Evolutionary conservation across 2,797 vertebrate genomes (phyloP).

Genomic region (Pseudopleuronectes americanus): DNA sequence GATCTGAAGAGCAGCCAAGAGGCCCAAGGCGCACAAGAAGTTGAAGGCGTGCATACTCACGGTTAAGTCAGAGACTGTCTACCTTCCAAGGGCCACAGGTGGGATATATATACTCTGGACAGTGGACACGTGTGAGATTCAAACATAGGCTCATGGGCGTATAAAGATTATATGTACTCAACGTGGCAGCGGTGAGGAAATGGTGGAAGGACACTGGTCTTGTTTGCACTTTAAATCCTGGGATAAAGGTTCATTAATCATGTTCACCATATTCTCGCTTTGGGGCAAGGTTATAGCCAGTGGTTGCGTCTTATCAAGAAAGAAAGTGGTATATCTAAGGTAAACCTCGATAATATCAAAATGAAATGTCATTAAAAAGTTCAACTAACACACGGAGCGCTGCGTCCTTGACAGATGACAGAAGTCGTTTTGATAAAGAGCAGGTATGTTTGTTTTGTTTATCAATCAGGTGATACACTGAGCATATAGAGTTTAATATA

Average conservation of each 20-base stretch:
- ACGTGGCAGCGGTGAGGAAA: conserved; percentile 15
- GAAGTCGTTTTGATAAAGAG: not conserved
- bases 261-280: not conserved
- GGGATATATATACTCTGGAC: conserved; percentile 29
- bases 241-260: not conserved
- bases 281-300: not conserved
- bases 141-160: conserved; percentile 29
- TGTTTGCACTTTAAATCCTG: not conserved
- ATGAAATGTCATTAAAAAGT: not conserved
- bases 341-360: conserved; percentile 15
- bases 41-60: conserved; percentile 4
- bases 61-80: not conserved
- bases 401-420: not conserved
- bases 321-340: conserved; percentile 15
- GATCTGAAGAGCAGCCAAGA: conserved; percentile 50
- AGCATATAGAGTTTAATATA: too few species aligned
- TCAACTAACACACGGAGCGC: not conserved
- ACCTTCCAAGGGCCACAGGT: not conserved
- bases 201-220: not conserved
- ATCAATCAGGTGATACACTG: too few species aligned
- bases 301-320: not conserved
- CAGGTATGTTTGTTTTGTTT: too few species aligned
- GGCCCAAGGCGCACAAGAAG: conserved; percentile 37
- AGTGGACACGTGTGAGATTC: not conserved
- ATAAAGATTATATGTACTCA: conserved; percentile 11